Evolutionary conservation across 2,113 vertebrate species (phyloP).

Genomic region (Gymnobelideus leadbeateri): DNA sequence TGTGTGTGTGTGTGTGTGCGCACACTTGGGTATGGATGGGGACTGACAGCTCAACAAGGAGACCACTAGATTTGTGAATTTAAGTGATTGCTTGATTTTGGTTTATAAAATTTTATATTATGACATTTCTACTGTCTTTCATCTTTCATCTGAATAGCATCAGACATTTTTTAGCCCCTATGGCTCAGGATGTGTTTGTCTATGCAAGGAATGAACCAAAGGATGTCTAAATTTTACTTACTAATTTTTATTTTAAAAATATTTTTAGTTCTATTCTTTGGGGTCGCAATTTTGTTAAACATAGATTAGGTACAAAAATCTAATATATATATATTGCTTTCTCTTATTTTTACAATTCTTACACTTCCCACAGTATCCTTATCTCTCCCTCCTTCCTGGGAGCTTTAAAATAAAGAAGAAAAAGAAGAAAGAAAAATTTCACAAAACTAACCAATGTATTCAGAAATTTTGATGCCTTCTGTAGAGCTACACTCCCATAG

Average conservation of each 20-base stretch:
- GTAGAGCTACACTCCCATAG: background rate
- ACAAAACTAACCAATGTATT: background rate
- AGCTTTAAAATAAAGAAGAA: background rate
- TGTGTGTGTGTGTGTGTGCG: no score
- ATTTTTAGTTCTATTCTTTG: background rate
- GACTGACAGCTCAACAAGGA: no score
- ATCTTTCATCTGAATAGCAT: no score
- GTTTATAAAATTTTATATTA: no score
- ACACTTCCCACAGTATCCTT: background rate
- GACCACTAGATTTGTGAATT: no score
- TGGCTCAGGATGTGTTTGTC: background rate
- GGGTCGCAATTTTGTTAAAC: background rate
- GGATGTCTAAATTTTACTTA: background rate
- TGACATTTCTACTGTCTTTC: no score
- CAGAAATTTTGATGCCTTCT: background rate
- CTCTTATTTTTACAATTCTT: background rate
- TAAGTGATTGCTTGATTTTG: no score
- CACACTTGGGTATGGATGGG: no score
- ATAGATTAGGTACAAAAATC: background rate
- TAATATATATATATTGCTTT: background rate
- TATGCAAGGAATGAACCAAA: background rate
- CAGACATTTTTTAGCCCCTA: background rate
- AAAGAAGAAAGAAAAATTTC: background rate
- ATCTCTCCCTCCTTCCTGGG: background rate
- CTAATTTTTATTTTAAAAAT: background rate